Base-by-base conservation (phyloP, 2,888 invertebrate genomes). In the Emesis furor region DNA sequence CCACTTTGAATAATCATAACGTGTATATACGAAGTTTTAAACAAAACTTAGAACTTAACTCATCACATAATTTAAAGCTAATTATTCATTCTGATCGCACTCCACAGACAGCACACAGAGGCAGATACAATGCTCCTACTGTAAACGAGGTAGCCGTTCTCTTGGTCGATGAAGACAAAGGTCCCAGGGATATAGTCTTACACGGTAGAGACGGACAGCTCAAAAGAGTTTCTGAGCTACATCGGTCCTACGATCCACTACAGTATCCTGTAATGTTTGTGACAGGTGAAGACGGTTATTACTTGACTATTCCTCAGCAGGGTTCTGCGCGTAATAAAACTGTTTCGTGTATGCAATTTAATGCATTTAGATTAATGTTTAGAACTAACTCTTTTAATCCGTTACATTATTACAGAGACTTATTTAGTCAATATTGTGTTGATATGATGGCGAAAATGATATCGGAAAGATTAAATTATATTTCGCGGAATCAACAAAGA, bases 241-340 rank as follows among this genome's bases (percentile, higher is more conserved):
- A 92, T 62, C 87, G 85, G 55, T 92, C 87, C 55, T 92, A 92
- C 77, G 93, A 94, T 79, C 90, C 94, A 1, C 82, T 94, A 32
- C 88, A 92, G 69, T 94, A 95, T 76, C 93, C 93, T 0, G 0
- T 95, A 0, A 91, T 93, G 37, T 94, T 93, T 81, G 86, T 91
- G 30, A 87, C 86, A 71, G 90, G 91, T 5, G 82, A 92, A 76
- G 89, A 89, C 67, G 90, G 92, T 24, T 92, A 92, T 76, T 42
- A 89, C 39, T 90, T 92, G 71, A 83, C 8, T 79, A 77, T 86
- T 91, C 91, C 12, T 69, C 77, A 3, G 91, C 89, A 10, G 59
- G 72, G 0, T 0, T 32, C 89, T 1, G 67, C 80, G 7, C 76
- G 79, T 4, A 87, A 85, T 69, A 89, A 90, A 81, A 91, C 88